A percentile compares a stretch with the other conserved stretches of the same genome.
These are phyloP conservation scores for Thymelicus lineola DNA, from an alignment of 2,888 invertebrate species.

Conservation along the genomic window DNA sequence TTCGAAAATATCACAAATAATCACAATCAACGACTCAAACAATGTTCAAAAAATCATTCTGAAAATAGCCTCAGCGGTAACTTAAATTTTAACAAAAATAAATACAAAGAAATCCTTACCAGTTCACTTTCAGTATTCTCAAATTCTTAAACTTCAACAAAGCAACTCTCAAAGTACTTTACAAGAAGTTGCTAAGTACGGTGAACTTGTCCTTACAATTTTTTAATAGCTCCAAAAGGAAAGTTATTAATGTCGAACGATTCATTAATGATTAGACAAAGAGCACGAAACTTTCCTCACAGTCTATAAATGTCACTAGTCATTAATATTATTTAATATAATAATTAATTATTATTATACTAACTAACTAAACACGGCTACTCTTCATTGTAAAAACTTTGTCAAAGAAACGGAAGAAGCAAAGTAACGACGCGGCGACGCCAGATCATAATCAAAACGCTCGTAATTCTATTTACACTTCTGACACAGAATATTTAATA, in stretches of 20 bases:
- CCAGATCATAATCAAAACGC: too few species aligned
- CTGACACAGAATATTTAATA: too few species aligned
- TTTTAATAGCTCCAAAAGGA: slow-evolving; percentile 19
- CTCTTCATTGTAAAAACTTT: too few species aligned
- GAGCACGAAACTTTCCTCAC: background rate
- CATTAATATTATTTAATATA: too few species aligned
- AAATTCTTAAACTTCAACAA: slow-evolving; percentile 15
- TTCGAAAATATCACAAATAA: too few species aligned
- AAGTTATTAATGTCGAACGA: slow-evolving; percentile 4
- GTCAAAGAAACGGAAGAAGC: too few species aligned
- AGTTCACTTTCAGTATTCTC: background rate
- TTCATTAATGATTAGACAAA: slow-evolving; percentile 4
- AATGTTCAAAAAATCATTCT: too few species aligned
- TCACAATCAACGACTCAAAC: too few species aligned
- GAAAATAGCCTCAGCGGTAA: background rate
- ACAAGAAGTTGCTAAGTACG: slow-evolving; percentile 17
- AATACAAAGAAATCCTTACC: background rate
- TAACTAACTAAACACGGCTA: too few species aligned
- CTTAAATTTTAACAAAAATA: background rate
- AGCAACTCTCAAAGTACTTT: slow-evolving; percentile 18
- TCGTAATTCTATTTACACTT: too few species aligned
- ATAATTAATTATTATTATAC: background rate
- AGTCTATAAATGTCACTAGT: background rate
- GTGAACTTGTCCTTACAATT: slow-evolving; percentile 12
- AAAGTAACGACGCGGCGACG: too few species aligned